Conservation (phyloP, 1,140 invertebrate genomes). For the Halictus rubicundus region DNA sequence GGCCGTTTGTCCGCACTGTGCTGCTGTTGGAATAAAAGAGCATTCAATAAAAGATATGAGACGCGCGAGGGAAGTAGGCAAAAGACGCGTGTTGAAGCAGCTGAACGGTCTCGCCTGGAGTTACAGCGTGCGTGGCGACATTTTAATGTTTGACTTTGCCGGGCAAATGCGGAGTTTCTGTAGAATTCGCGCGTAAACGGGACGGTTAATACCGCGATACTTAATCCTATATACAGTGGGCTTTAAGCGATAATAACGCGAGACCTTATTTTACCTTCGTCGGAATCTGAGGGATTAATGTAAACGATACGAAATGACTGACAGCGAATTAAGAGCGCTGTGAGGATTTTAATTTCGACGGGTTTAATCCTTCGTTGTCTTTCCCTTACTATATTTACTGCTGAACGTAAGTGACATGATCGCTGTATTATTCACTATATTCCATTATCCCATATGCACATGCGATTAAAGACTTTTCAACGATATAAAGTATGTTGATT, state of each 20-base stretch:
- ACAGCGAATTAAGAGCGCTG: background rate
- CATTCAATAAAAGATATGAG: constrained; percentile 23
- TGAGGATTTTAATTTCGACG: background rate
- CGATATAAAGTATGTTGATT: too few species aligned
- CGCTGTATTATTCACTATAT: constrained; percentile 2
- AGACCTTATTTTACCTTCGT: constrained; percentile 6
- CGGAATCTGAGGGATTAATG: background rate
- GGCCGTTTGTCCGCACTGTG: too few species aligned
- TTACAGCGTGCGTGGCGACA: background rate
- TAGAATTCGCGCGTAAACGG: constrained; percentile 1
- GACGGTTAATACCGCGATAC: background rate
- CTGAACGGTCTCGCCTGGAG: background rate
- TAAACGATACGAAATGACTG: background rate
- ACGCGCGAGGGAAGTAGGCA: background rate
- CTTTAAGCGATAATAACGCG: background rate
- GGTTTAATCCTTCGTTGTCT: background rate
- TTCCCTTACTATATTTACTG: background rate
- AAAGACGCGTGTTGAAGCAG: constrained; percentile 1
- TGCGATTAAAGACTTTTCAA: too few species aligned
- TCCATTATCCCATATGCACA: constrained; percentile 3
- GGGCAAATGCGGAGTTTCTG: background rate
- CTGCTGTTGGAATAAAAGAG: background rate
- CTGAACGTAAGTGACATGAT: background rate
- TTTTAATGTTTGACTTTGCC: constrained; percentile 8
- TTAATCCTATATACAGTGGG: background rate